Percentiles rank a stretch among this genome's conserved stretches.
phyloP scores from a whole-genome alignment of 2,888 invertebrate species.

The Neoaliturus tenellus region DNA sequence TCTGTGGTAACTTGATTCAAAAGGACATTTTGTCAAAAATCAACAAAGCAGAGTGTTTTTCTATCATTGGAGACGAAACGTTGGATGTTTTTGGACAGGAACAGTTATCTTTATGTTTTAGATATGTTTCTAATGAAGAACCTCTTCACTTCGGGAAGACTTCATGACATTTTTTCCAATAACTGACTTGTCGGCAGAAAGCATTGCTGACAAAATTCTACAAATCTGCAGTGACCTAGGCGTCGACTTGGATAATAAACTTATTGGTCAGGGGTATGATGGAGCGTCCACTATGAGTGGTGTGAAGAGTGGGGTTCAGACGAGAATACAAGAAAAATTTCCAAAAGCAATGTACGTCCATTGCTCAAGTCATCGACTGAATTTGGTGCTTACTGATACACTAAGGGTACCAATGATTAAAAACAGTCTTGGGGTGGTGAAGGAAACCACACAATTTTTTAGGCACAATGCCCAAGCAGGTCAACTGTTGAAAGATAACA shows the following conservation, averaged over 20 bases:
- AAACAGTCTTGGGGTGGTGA: background rate
- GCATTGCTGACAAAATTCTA: background rate
- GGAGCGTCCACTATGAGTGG: constrained; percentile 43
- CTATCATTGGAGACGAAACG: constrained; percentile 43
- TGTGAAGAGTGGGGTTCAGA: constrained; percentile 7
- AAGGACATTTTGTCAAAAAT: background rate
- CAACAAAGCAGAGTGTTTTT: constrained; percentile 5
- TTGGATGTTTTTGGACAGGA: background rate
- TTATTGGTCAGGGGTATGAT: constrained; percentile 35
- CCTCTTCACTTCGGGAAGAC: constrained; percentile 11
- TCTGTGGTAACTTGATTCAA: background rate
- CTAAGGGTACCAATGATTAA: constrained; percentile 13
- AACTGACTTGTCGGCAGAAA: background rate
- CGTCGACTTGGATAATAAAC: constrained; percentile 23
- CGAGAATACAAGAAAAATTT: background rate
- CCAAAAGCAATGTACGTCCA: constrained; percentile 27
- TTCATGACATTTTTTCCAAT: constrained; percentile 35
- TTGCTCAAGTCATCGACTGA: constrained; percentile 46
- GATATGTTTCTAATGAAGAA: background rate
- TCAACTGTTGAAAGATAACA: background rate
- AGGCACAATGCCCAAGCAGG: constrained; percentile 26
- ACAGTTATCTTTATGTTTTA: background rate
- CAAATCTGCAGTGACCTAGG: background rate
- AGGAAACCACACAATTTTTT: background rate
- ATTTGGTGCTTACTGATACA: constrained; percentile 9